A percentile compares a stretch with the other conserved stretches of the same genome.
phyloP scores from a whole-genome alignment of 2,797 vertebrate species.

The Pipistrellus nathusii region DNA sequence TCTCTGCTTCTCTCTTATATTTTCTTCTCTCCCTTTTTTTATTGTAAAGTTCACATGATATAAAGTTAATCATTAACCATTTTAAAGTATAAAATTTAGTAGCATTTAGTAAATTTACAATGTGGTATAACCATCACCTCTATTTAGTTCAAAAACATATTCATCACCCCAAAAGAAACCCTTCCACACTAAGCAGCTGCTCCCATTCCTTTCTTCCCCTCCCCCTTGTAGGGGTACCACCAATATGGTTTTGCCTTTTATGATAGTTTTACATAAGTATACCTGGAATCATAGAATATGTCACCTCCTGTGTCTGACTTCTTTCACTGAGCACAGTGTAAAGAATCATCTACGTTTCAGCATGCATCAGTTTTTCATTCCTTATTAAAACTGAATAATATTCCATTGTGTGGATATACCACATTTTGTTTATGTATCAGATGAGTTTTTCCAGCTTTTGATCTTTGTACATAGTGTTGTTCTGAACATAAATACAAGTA shows the following conservation, averaged over 20 bases:
- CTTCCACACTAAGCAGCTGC: background rate
- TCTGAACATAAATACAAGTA: background rate
- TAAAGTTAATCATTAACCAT: background rate
- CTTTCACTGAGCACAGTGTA: background rate
- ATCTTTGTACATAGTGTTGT: background rate
- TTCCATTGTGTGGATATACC: no score
- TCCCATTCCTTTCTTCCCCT: background rate
- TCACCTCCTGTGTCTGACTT: background rate
- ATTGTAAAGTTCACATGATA: background rate
- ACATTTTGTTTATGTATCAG: background rate
- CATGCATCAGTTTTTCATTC: background rate
- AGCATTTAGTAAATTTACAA: background rate
- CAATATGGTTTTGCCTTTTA: background rate
- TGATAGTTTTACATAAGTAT: background rate
- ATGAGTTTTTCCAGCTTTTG: background rate
- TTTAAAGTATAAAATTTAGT: background rate
- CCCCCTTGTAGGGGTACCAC: no score
- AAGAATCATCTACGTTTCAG: background rate
- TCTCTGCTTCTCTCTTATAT: background rate
- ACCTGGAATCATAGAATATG: background rate
- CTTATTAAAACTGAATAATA: background rate
- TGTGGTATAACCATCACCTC: background rate
- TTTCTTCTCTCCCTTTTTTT: background rate
- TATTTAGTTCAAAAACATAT: background rate
- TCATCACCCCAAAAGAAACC: background rate